These are phyloP conservation scores for Ceraclea dissimilis DNA, from an alignment of 2,888 invertebrate species.

Conservation along the genomic window DNA sequence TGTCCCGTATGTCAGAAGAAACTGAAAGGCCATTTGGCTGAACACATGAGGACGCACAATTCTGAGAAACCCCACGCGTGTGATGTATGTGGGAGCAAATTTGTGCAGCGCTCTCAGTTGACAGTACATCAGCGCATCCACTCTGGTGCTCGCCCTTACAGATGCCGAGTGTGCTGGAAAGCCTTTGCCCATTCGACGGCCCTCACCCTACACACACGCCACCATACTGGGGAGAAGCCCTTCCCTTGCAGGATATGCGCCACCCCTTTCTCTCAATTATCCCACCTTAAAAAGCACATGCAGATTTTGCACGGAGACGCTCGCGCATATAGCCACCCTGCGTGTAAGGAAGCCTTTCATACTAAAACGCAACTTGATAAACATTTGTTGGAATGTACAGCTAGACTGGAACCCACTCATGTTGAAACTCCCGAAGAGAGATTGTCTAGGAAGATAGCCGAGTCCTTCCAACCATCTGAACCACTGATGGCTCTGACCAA, in stretches of 20 bases:
- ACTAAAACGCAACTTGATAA: constrained; percentile 64
- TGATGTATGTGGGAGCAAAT: constrained; percentile 67
- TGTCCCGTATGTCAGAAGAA: constrained; percentile 76
- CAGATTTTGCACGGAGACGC: constrained; percentile 71
- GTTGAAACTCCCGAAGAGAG: constrained; percentile 33
- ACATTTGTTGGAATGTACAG: constrained; percentile 50
- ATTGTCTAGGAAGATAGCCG: constrained; percentile 31
- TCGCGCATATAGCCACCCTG: constrained; percentile 69
- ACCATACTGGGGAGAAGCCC: constrained; percentile 82
- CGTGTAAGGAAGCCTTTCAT: constrained; percentile 67
- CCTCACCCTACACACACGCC: constrained; percentile 71
- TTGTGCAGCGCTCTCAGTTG: constrained; percentile 77
- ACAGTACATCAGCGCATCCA: constrained; percentile 81
- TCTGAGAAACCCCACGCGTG: constrained; percentile 72
- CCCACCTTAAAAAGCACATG: constrained; percentile 86
- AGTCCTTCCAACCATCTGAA: constrained; percentile 38
- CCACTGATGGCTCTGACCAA: constrained; percentile 61
- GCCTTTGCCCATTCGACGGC: constrained; percentile 81
- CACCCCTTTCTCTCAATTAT: constrained; percentile 70
- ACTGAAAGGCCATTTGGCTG: constrained; percentile 72
- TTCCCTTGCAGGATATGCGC: constrained; percentile 65
- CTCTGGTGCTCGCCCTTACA: constrained; percentile 74
- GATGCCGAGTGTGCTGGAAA: constrained; percentile 71
- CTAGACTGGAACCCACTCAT: constrained; percentile 21
- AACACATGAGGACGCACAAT: constrained; percentile 75